Evolutionary conservation across 2,888 invertebrate genomes (phyloP).

Genomic region (Oligia strigilis): DNA sequence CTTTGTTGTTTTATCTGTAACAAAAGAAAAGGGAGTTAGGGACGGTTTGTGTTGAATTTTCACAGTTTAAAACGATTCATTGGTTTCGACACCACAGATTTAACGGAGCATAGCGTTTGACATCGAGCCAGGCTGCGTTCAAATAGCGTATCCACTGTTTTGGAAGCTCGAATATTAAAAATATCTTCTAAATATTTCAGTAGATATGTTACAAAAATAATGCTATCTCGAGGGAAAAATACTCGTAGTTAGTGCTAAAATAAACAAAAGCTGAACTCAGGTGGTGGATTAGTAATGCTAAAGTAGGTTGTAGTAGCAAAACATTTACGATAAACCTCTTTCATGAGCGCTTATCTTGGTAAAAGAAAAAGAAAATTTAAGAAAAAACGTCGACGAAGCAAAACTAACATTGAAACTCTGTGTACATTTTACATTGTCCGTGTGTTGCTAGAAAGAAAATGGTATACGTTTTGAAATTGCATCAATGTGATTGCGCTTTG

Average conservation of each 20-base stretch:
- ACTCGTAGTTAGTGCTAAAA: not conserved
- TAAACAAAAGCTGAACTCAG: constrained; percentile 34
- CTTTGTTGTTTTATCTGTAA: constrained; percentile 73
- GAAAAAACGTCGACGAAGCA: constrained; percentile 35
- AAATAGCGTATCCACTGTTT: constrained; percentile 35
- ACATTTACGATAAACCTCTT: constrained; percentile 42
- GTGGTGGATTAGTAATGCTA: constrained; percentile 39
- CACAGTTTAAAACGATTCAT: constrained; percentile 47
- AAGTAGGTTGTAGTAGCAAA: constrained; percentile 32
- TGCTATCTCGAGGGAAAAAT: constrained; percentile 11
- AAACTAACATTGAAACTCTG: constrained; percentile 29
- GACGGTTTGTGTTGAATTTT: constrained; percentile 46
- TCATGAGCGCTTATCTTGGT: constrained; percentile 13
- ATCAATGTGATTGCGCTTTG: not conserved
- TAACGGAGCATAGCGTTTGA: constrained; percentile 38
- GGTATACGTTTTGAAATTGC: not conserved
- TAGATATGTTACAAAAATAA: not conserved
- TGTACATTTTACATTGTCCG: constrained; percentile 19
- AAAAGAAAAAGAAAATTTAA: constrained; percentile 36
- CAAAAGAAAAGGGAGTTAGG: constrained; percentile 68
- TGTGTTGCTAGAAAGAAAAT: not conserved
- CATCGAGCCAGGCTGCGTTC: constrained; percentile 16
- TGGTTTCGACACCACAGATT: constrained; percentile 35
- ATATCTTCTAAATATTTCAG: constrained; percentile 20
- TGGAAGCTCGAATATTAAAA: constrained; percentile 14